These are phyloP conservation scores for Propithecus coquereli DNA, from an alignment of 2,113 vertebrate genomes.

Conservation along the genomic window DNA sequence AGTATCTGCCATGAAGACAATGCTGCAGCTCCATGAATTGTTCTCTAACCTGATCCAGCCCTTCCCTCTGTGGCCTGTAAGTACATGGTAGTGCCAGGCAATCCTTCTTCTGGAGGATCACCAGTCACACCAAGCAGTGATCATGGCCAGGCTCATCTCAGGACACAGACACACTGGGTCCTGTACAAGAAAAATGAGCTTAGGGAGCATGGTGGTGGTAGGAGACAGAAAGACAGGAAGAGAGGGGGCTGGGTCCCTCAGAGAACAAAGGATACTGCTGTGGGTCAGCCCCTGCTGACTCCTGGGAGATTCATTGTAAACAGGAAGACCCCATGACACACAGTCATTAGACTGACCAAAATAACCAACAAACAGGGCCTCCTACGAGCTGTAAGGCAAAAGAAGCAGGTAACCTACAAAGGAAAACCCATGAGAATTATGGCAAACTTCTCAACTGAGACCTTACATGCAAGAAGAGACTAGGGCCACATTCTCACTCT, in stretches of 20 bases:
- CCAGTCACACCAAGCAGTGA: neutral
- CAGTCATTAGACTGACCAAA: too few relatives aligned
- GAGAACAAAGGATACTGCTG: neutral
- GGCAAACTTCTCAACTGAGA: too few relatives aligned
- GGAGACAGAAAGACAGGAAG: neutral
- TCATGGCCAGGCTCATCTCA: neutral
- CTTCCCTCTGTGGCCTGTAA: neutral
- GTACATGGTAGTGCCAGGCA: neutral
- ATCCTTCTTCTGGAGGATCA: neutral
- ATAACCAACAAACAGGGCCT: too few relatives aligned
- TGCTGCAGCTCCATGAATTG: neutral
- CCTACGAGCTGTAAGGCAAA: too few relatives aligned
- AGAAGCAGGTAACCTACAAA: too few relatives aligned
- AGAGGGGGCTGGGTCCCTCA: neutral
- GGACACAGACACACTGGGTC: neutral
- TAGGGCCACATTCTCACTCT: too few relatives aligned
- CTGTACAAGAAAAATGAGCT: fast-evolving
- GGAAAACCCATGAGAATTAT: too few relatives aligned
- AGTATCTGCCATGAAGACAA: neutral
- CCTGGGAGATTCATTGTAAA: too few relatives aligned
- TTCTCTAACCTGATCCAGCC: fast-evolving
- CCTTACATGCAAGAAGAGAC: too few relatives aligned
- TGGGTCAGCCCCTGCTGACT: too few relatives aligned
- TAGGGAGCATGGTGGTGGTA: neutral
- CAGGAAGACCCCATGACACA: too few relatives aligned